Conservation (phyloP, 2,797 vertebrate species). For the Mycteria americana region DNA sequence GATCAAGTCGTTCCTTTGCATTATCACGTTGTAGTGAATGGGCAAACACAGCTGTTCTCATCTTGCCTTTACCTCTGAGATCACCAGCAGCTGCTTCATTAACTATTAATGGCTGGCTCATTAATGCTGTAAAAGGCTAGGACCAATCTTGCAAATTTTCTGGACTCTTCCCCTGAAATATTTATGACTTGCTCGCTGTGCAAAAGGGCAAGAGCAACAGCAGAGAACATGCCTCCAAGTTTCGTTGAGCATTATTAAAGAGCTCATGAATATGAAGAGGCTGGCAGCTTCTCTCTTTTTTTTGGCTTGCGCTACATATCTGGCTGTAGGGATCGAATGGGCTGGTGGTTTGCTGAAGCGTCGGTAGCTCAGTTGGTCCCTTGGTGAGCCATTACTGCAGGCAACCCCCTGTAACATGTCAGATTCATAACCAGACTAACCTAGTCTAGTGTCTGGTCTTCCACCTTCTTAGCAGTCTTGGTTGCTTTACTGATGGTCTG, state of each 20-base stretch:
- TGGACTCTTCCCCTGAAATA: conserved; percentile 57
- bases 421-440: not conserved
- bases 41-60: not conserved
- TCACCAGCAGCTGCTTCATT: conserved; percentile 64
- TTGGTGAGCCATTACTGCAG: not conserved
- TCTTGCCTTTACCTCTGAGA: conserved; percentile 51
- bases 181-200: conserved; percentile 34
- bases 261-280: conserved; percentile 56
- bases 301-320: not conserved
- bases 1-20: not conserved
- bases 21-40: conserved; percentile 11
- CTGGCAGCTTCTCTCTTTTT: not conserved
- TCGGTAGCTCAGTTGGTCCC: not conserved
- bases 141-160: conserved; percentile 62
- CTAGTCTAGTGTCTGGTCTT: not conserved
- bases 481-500: not conserved
- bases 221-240: conserved; percentile 49
- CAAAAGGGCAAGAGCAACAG: conserved; percentile 44
- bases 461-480: not conserved
- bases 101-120: conserved; percentile 65
- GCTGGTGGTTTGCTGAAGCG: not conserved
- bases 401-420: not conserved
- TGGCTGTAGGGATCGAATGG: not conserved
- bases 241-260: conserved; percentile 47
- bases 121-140: conserved; percentile 64